Base-by-base conservation (phyloP, 2,888 invertebrate genomes). In the Bursaphelenchus okinawaensis region DNA sequence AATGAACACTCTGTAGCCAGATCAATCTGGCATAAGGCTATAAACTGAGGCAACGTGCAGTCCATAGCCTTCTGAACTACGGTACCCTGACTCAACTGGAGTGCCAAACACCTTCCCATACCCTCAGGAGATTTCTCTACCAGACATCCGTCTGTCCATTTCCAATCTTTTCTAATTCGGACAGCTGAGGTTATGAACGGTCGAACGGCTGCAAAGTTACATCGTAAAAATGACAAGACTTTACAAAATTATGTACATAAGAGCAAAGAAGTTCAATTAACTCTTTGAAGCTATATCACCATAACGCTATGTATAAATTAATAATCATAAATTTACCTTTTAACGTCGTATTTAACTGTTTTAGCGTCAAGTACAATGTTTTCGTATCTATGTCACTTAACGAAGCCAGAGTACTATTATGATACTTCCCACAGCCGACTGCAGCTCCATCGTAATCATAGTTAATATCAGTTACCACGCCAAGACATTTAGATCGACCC, bases 181-280 rank as follows among this genome's bases (percentile, higher is more conserved):
- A 77, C 66, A 26, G 68, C 77, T 29, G 77, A 73, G 26, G 75
- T 76, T 50, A 75, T 64, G 52, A 71, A 72, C 16, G 51, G 7
- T 20, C n/a, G 6, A 1, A 40, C 6, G n/a, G 12, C 40, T 40
- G 40, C 6, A 40, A 40, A 40, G 12, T 40, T 1, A 40, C n/a
- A n/a, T n/a, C n/a, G n/a, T n/a, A n/a, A n/a, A n/a, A n/a, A n/a
- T n/a, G n/a, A n/a, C n/a, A n/a, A n/a, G n/a, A n/a, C n/a, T n/a
- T n/a, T n/a, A n/a, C n/a, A n/a, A n/a, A n/a, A n/a, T n/a, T n/a
- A n/a, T n/a, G n/a, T n/a, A n/a, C n/a, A n/a, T n/a, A n/a, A n/a
- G n/a, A n/a, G n/a, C n/a, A n/a, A n/a, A n/a, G n/a, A n/a, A n/a
- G n/a, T n/a, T n/a, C n/a, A n/a, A n/a, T n/a, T n/a, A n/a, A n/a